Percentiles rank a stretch among this genome's conserved stretches.
phyloP scores from a whole-genome alignment of 2,113 vertebrate genomes.

The Falcunculus frontatus region DNA sequence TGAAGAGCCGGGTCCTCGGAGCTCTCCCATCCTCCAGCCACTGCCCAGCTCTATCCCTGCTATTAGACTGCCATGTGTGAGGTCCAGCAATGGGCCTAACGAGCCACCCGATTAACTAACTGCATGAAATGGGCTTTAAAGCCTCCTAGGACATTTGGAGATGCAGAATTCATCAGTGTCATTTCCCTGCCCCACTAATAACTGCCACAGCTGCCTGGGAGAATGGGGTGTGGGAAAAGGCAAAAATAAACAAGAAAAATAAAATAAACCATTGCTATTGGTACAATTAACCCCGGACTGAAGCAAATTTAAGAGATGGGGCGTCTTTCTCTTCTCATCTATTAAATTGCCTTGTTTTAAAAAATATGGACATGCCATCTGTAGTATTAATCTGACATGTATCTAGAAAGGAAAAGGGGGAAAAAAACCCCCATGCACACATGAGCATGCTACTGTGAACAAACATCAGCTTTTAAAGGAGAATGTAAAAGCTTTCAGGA shows the following conservation, averaged over 20 bases:
- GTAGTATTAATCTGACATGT: neutral
- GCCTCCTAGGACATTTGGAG: neutral
- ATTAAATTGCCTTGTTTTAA: slow-evolving; percentile 55
- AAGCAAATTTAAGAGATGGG: slow-evolving; percentile 31
- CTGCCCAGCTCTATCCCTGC: neutral
- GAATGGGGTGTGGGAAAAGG: neutral
- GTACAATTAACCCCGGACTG: slow-evolving; percentile 54
- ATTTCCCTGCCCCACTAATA: slow-evolving; percentile 5
- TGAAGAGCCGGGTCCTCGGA: neutral
- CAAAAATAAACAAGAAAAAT: neutral
- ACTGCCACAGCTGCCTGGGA: slow-evolving; percentile 32
- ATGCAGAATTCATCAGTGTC: slow-evolving; percentile 36
- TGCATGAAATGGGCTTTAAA: slow-evolving; percentile 26
- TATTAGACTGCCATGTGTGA: neutral
- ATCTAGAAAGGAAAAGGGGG: neutral
- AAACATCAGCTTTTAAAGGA: slow-evolving; percentile 57
- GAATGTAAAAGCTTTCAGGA: slow-evolving; percentile 56
- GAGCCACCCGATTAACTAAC: neutral
- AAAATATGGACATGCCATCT: neutral
- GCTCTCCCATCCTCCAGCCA: neutral
- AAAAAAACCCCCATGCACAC: neutral
- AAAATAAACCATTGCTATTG: neutral
- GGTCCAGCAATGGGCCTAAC: neutral
- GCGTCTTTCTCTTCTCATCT: slow-evolving; percentile 54
- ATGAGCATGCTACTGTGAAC: neutral